These are phyloP conservation scores for Sigmodon hispidus DNA, from an alignment of 2,113 vertebrate genomes.

Conservation along the genomic window DNA sequence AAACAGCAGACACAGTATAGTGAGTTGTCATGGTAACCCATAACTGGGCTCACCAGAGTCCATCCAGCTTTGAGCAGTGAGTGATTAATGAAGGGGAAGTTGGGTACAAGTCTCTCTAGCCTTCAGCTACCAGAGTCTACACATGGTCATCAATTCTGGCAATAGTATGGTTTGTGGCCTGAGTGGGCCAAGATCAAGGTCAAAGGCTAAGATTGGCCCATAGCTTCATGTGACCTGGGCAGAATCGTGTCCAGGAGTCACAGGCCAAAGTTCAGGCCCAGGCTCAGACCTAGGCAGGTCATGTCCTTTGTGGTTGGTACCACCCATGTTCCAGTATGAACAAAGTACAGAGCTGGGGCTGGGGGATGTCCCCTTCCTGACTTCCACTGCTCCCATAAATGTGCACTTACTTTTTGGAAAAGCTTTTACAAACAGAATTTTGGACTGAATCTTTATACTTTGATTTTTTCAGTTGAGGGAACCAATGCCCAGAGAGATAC, in stretches of 20 bases:
- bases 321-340: neutral
- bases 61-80: neutral
- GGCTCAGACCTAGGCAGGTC: neutral
- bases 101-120: neutral
- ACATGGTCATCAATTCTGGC: neutral
- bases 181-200: neutral
- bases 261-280: neutral
- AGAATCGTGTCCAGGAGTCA: neutral
- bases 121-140: neutral
- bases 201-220: neutral
- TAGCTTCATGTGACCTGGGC: neutral
- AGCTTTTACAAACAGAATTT: neutral
- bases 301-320: neutral
- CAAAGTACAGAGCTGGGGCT: neutral
- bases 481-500: neutral
- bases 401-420: neutral
- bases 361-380: neutral
- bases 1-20: neutral
- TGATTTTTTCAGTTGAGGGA: neutral
- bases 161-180: neutral
- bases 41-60: neutral
- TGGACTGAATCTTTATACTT: neutral
- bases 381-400: neutral
- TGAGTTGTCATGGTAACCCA: conserved; percentile 44
- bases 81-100: neutral